These are phyloP conservation scores for Agapetus fuscipes DNA, from an alignment of 2,888 invertebrate genomes.

Conservation along the genomic window DNA sequence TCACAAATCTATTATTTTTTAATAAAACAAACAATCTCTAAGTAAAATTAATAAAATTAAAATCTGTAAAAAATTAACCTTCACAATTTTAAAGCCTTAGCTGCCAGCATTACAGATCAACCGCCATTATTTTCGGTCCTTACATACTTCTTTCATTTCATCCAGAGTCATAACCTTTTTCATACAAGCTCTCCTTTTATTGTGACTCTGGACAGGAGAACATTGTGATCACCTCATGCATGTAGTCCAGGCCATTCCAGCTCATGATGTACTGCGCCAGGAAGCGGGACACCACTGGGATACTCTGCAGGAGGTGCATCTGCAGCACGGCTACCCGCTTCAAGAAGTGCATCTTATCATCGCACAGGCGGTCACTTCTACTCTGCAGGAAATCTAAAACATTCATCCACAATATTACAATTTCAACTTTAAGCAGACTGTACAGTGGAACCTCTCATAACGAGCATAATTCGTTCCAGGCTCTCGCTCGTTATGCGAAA, in stretches of 20 bases:
- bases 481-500: neutral
- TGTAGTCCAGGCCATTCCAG: constrained; percentile 39
- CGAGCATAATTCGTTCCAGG: neutral
- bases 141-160: no score
- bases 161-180: no score
- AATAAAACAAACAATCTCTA: neutral
- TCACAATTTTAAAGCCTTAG: no score
- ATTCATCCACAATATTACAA: constrained; percentile 1
- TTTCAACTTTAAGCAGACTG: neutral
- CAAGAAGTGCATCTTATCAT: constrained; percentile 34
- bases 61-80: neutral
- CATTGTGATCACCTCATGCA: constrained; percentile 31
- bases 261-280: constrained; percentile 35
- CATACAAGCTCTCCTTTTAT: no score
- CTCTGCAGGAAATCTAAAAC: constrained; percentile 34
- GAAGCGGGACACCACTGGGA: constrained; percentile 36
- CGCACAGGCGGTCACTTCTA: constrained; percentile 27
- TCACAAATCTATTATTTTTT: no score
- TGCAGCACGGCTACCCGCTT: constrained; percentile 31
- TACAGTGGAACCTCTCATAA: no score
- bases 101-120: no score
- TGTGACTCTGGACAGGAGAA: neutral
- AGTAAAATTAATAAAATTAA: neutral
- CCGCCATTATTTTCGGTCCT: no score
- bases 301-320: constrained; percentile 33